Conservation (phyloP, 2,888 invertebrate genomes). For the Poecilobothrus nobilitatus region DNA sequence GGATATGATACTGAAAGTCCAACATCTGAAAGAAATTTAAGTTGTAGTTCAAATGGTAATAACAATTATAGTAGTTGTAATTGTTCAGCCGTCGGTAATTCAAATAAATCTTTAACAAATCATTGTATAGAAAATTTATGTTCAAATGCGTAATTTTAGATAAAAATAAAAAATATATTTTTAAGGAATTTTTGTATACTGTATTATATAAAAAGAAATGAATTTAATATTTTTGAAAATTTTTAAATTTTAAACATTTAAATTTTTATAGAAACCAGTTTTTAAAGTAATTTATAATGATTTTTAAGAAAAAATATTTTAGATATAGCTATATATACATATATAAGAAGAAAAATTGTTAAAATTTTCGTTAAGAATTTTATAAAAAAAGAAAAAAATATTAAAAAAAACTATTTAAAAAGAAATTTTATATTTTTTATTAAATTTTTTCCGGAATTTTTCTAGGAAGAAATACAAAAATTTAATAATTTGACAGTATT, state of each 20-base stretch:
- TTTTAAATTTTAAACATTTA: neutral
- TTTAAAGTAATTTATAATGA: neutral
- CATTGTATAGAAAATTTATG: slow-evolving; percentile 18
- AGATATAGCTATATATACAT: too few species aligned
- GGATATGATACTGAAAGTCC: neutral
- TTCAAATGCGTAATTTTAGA: neutral
- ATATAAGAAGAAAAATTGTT: neutral
- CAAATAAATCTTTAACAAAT: slow-evolving; percentile 2
- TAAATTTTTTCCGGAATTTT: too few species aligned
- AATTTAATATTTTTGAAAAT: neutral
- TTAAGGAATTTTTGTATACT: too few species aligned
- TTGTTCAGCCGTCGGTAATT: neutral
- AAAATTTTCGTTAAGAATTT: neutral
- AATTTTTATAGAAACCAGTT: neutral
- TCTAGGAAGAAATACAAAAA: too few species aligned
- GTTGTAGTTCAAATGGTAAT: slow-evolving; percentile 25
- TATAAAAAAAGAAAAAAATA: too few species aligned
- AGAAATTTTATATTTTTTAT: too few species aligned
- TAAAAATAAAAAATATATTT: neutral
- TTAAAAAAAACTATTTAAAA: too few species aligned
- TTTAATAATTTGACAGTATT: too few species aligned
- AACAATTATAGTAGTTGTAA: neutral
- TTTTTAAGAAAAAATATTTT: too few species aligned
- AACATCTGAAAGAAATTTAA: slow-evolving; percentile 22
- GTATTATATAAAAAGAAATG: too few species aligned